A percentile compares a stretch with the other conserved stretches of the same genome.
Evolutionary conservation across 2,113 vertebrate genomes (phyloP).

Genomic region (Myocastor coypus): DNA sequence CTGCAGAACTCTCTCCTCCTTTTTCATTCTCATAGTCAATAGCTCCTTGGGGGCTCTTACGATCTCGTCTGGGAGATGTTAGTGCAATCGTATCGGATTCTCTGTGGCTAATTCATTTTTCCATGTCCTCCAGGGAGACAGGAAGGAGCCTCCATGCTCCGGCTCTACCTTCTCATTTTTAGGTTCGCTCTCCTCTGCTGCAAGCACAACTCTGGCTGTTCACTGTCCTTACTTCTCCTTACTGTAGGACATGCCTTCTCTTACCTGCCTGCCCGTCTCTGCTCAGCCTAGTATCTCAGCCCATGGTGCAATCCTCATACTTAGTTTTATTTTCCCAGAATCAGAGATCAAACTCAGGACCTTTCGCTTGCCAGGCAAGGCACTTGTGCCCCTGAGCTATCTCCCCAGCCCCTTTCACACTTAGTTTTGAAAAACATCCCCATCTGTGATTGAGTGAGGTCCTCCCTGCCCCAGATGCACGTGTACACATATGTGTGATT

Average conservation of each 20-base stretch:
- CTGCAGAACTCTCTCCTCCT: background rate
- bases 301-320: background rate
- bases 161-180: background rate
- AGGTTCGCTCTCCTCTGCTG: background rate
- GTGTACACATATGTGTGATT: background rate
- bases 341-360: too few relatives aligned
- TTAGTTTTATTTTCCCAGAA: background rate
- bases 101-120: background rate
- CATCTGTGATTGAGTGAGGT: background rate
- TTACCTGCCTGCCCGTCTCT: background rate
- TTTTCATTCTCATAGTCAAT: background rate
- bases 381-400: too few relatives aligned
- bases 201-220: rapidly evolving
- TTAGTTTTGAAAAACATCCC: too few relatives aligned
- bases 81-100: background rate
- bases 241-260: background rate
- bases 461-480: too few relatives aligned
- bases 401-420: too few relatives aligned
- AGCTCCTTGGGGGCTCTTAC: background rate
- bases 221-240: rapidly evolving
- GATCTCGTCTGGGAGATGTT: background rate
- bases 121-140: background rate
- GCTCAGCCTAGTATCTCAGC: background rate
- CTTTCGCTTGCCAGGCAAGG: too few relatives aligned
- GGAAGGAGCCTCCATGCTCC: rapidly evolving